Evolutionary conservation across 2,888 invertebrate genomes (phyloP).

Genomic region (Adelphocoris suturalis): DNA sequence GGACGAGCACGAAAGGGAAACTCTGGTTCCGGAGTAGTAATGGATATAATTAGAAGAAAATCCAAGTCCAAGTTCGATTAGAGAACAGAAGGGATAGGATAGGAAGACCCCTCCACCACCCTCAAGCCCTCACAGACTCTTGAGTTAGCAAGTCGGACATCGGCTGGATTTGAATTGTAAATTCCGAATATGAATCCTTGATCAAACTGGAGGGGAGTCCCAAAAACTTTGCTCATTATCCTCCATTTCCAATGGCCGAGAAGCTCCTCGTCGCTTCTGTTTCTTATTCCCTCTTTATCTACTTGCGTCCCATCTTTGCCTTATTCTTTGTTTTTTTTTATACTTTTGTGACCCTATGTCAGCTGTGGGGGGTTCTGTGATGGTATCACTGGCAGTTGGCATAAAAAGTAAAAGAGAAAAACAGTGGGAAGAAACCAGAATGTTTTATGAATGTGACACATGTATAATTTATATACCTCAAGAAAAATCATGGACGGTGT

Average conservation of each 20-base stretch:
- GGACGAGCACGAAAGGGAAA: not conserved
- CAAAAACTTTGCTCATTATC: slow-evolving; percentile 70
- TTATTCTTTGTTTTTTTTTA: not conserved
- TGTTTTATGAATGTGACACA: no score
- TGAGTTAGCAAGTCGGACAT: slow-evolving; percentile 60
- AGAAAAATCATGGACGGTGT: no score
- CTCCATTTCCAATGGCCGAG: slow-evolving; percentile 55
- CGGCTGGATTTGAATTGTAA: slow-evolving; percentile 69
- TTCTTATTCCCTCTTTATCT: slow-evolving; percentile 36
- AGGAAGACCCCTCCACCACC: not conserved
- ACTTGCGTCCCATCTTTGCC: not conserved
- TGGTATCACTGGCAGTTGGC: no score
- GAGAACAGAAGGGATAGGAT: slow-evolving; percentile 42
- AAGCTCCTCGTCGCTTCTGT: slow-evolving; percentile 39
- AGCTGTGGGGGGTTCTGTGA: no score
- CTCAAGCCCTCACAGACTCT: not conserved
- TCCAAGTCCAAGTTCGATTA: slow-evolving; percentile 49
- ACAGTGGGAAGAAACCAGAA: no score
- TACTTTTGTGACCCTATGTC: not conserved
- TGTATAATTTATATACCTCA: no score
- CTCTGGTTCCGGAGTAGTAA: slow-evolving; percentile 27
- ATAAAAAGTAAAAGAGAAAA: no score
- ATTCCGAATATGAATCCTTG: slow-evolving; percentile 70
- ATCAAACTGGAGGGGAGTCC: slow-evolving; percentile 62
- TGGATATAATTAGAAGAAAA: slow-evolving; percentile 49